phyloP scores from a whole-genome alignment of 2,797 vertebrate species.

The Phoxinus dragarum region DNA sequence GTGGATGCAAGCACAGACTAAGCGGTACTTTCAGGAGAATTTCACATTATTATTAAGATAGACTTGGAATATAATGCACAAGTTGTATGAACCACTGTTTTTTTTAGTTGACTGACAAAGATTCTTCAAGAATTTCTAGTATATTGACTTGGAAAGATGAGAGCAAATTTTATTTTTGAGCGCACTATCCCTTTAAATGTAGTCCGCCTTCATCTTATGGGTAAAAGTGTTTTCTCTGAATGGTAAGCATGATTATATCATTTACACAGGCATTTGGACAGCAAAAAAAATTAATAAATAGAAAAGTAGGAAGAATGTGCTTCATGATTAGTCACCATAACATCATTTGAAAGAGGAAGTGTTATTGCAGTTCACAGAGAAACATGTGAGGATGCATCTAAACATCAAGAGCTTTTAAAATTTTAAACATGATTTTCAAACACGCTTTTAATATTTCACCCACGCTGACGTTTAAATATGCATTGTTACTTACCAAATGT shows the following conservation, averaged over 20 bases:
- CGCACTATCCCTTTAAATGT: background rate
- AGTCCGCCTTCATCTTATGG: background rate
- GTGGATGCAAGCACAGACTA: background rate
- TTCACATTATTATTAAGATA: background rate
- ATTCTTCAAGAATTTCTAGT: no score
- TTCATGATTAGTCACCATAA: conserved; percentile 19
- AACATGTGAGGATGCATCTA: background rate
- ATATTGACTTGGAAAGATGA: background rate
- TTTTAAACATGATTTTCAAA: conserved; percentile 34
- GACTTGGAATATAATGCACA: background rate
- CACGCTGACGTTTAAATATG: conserved; percentile 23
- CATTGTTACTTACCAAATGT: conserved; percentile 42
- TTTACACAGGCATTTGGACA: background rate
- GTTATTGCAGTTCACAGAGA: conserved; percentile 17
- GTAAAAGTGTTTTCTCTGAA: background rate
- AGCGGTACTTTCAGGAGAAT: background rate
- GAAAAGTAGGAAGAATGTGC: conserved; percentile 17
- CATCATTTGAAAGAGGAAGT: conserved; percentile 25
- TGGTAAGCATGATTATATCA: background rate
- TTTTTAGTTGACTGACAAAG: background rate
- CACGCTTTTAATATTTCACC: conserved; percentile 45
- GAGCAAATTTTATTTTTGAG: background rate
- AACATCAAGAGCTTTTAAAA: background rate
- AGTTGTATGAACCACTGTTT: background rate
- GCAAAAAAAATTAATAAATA: background rate